Evolutionary conservation across 2,113 vertebrate species (phyloP), one percentile per base, ranked within the genome.

Genomic region (Toxotes jaculatrix): DNA sequence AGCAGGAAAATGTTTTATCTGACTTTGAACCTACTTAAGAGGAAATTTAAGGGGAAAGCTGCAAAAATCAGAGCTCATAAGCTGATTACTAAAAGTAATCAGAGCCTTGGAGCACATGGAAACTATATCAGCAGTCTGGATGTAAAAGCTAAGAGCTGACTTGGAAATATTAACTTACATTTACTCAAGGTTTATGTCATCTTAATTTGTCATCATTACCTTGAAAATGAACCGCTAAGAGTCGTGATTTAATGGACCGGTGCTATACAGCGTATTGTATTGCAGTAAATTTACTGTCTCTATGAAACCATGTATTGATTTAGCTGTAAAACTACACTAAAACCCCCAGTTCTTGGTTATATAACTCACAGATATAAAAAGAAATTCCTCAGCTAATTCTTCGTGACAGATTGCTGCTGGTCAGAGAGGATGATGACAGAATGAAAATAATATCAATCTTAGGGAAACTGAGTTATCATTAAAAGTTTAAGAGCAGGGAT

Each of bases 181-280:
- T 59, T 38, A 53, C 61, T 56, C 31, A 12, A 40, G 72, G 23
- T 72, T 83, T 70, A 56, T 77, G 83, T 78, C 76, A 19, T 86
- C 53, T 77, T 77, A 80, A 86, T 88, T 73, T 74, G 56, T 83
- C 83, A 73, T 83, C 77, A 74, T 86, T 80, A 74, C 77, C 59
- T 65, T 62, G 53, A 70, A 76, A 62, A 80, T 56, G 68, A 83
- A 63, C 9, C 13, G 7, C 42, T 13, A 21, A 51, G 59, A 36
- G 56, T 19, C 49, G 79, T 74, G 72, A 85, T 83, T 82, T 79
- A 85, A 68, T 56, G 72, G 42, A 3, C 4, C 9, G 16, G 14
- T 65, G 51, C 62, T 49, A 38, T 14, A 34, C 71, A 45, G 74
- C 0, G 19, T 73, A 72, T 85, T 49, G 75, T 73, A 42, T 16